Base-by-base conservation (phyloP, 2,797 vertebrate species). In the Benthosema pterotum region DNA sequence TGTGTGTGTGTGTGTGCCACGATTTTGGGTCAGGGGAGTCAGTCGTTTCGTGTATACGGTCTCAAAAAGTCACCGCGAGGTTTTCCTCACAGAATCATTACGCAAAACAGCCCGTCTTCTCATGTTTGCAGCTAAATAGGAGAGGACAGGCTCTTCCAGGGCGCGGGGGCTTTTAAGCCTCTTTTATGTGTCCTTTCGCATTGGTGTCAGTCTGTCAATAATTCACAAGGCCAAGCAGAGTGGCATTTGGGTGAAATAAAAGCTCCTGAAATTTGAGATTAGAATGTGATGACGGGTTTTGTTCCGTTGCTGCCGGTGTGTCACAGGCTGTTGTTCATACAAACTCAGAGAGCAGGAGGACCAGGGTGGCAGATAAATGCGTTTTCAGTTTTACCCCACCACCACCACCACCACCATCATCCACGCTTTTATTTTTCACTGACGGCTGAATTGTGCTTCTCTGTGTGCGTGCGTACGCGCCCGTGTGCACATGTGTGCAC, bases 121-220 rank as follows among this genome's bases (percentile, higher is more conserved):
- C 74, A n/a, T 54, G 80, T 84, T 89, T 83, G 88, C 22, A 83
- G 74, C 82, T n/a, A n/a, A 57, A 88, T 83, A 77, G 85, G 77
- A 84, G 79, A 87, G 83, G 89, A 90, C 87, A 87, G 69, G 83
- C 83, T 88, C 83, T 80, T 86, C 87, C 79, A 79, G 80, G 82
- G 84, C 83, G 11, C 45, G 58, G 63, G 85, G 88, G 87, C 89
- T 87, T 90, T 89, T n/a, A n/a, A 88, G 83, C 85, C 84, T 90
- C 87, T 89, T 91, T 90, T 89, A 88, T 90, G 88, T 90, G 88
- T 90, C 87, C 90, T 87, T 86, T 89, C 67, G 59, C 90, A 87
- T 89, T 83, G 89, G 86, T 88, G 90, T 90, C 88, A 86, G 83
- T 83, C 88, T 88, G 90, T 91, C 90, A 91, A 90, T 91, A 90